Evolutionary conservation across 2,113 vertebrate genomes (phyloP), one percentile per base, ranked within the genome.

Genomic region (Cochlearius cochlearius): DNA sequence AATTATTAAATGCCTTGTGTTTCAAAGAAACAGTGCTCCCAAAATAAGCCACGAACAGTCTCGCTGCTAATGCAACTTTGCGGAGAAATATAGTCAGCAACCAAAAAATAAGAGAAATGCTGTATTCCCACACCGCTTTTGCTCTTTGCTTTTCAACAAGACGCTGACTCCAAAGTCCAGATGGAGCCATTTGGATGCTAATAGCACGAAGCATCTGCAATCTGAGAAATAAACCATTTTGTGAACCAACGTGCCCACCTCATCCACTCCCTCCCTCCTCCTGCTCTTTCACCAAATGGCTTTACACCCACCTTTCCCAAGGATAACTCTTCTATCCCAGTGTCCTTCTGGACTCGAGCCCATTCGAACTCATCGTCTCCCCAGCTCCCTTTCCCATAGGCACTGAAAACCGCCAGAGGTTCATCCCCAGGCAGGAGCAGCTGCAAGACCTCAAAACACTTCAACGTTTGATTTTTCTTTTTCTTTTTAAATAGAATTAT

Each of bases 341-440:
- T 52, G 71, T 50, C 59, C 41, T 74, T 21, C 56, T 53, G 60
- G 64, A 77, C 36, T 52, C 74, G 18, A 73, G 69, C 21, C 15
- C 67, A 63, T 21, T 5, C 4, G 0, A 73, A 62, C 10, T 43
- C 19, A 21, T 29, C 41, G 20, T 47, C 26, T 63, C 49, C n/a
- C 34, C 29, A 55, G 26, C 22, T 86, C 26, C 36, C 36, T 52
- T 62, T 60, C 38, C 43, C 1, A 0, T 10, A 82, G 60, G 34
- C 29, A 47, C 34, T 47, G n/a, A 15, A 56, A 55, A 56, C 27
- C 0, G 1, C 15, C 1, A 0, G 36, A 73, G 29, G 55, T 11
- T 72, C 19, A 30, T 38, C 7, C 38, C 36, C 14, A 72, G 10
- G 17, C 25, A 66, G 43, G 10, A 68, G 22, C 62, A 80, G 15